Evolutionary conservation across 2,797 vertebrate species (phyloP), one percentile per base, ranked within the genome.

Genomic region (Oceanodroma leucorhoa): DNA sequence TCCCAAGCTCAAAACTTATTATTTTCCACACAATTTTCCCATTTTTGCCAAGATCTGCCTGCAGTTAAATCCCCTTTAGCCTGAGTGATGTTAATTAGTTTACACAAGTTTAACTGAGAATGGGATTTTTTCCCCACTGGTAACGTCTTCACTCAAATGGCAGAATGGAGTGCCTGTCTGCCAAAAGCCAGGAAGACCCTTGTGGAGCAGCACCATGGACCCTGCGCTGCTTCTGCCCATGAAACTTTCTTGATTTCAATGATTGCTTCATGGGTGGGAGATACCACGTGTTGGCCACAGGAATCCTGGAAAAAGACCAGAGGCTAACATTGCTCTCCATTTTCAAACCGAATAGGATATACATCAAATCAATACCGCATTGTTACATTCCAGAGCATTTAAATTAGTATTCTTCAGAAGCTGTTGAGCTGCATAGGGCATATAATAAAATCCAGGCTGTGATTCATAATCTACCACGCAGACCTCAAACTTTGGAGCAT

Each of bases 361-460:
- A 66, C 62, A 70, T 45, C 32, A 76, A 87, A 92, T 80, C 41
- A 60, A 77, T 87, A 66, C 10, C 29, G 27, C 13, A 30, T 7
- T 70, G 58, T 53, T 92, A 67, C 21, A 53, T 50, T 84, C 48
- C 75, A 79, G 17, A 84, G 19, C 46, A 66, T 84, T 89, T 91
- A 67, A 90, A 90, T 92, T 38, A 67, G 54, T 53, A 57, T 84
- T 89, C 48, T 48, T 84, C 70, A 84, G 71, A 94, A 83, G 70
- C 26, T 66, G 62, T 30, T 94, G 71, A 87, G 67, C 19, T 71
- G 78, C 60, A 86, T 3, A 40, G 41, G 54, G 36, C 61, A 93
- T 0, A 0, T 32, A 82, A 82, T 73, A 91, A 94, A 94, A 90
- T 70, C 75, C 4, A 3, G 27, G 24, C 32, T 76, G 21, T 50